Base-by-base conservation (phyloP, 2,797 vertebrate species). In the Chelon auratus region DNA sequence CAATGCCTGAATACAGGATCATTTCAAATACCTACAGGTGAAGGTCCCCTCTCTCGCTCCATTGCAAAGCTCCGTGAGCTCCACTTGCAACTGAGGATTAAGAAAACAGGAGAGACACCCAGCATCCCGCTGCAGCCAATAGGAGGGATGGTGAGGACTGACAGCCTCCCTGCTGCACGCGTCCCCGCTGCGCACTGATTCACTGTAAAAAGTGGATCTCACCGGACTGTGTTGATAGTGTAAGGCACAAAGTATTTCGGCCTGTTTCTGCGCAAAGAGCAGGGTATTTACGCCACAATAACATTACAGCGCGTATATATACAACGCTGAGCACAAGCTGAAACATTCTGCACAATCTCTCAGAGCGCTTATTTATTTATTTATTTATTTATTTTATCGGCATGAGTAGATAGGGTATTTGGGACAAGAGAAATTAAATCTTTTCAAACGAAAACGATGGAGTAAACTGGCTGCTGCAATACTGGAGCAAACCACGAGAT, bases 51-150 rank as follows among this genome's bases (percentile, higher is more conserved):
- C 78, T 90, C 51, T 81, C 83, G 87, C 67, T 89, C 89, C 93
- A 89, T 87, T 0, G 81, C 90, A 17, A 75, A 80, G 48, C 84
- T 80, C 77, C 57, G 68, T 42, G 53, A 57, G 75, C 71, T 90
- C 80, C 79, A 57, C 78, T 62, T 63, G 86, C 86, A 62, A 89
- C 30, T 88, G 84, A 84, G 70, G 67, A 73, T 69, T 43, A 68
- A 71, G 86, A 77, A 83, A 84, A 65, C 59, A 43, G 61, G 72
- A 62, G 66, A 66, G 78, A 71, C 76, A 15, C 70, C 2, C 78
- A 81, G 85, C 81, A 82, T 86, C 86, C 64, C 73, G 66, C 78
- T 59, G 81, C 86, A 91, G 89, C 93, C 94, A 94, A 93, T 93
- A 75, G 72, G 90, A 93, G 82, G 67, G 54, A 70, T 50, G 72